Percentiles rank a stretch among this genome's conserved stretches.
Conservation (phyloP, 2,797 vertebrate genomes). For the Crenuchus spilurus region DNA sequence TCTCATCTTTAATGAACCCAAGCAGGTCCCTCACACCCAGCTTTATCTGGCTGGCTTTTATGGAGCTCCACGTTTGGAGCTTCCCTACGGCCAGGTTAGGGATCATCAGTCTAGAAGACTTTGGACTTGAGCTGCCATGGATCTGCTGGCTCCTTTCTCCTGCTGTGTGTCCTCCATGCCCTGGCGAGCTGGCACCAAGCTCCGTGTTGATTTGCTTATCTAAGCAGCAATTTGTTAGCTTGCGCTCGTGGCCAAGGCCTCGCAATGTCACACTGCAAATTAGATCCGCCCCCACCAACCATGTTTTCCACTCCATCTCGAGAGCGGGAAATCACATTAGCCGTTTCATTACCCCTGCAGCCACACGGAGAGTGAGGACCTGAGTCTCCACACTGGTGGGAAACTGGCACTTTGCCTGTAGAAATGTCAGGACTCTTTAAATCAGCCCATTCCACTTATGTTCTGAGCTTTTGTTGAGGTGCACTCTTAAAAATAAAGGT, state of each 20-base stretch:
- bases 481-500: background rate
- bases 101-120: conserved; percentile 25
- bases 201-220: conserved; percentile 76
- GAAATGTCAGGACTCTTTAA: conserved; percentile 10
- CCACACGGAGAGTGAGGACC: conserved; percentile 38
- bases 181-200: conserved; percentile 20
- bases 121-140: background rate
- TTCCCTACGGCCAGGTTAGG: conserved; percentile 16
- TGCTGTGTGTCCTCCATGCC: conserved; percentile 59
- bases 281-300: conserved; percentile 71
- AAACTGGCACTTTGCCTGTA: conserved; percentile 4
- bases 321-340: conserved; percentile 77
- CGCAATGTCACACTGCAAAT: conserved; percentile 76
- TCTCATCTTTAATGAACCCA: conserved; percentile 27
- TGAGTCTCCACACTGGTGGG: conserved; percentile 25
- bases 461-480: background rate
- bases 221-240: conserved; percentile 77
- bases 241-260: conserved; percentile 70
- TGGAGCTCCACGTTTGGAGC: conserved; percentile 6
- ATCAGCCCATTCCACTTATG: background rate
- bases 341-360: conserved; percentile 72
- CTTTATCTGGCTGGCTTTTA: background rate
- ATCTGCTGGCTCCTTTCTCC: conserved; percentile 42
- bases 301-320: conserved; percentile 73
- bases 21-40: conserved; percentile 5